Evolutionary conservation across 2,888 invertebrate genomes (phyloP).

Genomic region (Alloplasta piceator): DNA sequence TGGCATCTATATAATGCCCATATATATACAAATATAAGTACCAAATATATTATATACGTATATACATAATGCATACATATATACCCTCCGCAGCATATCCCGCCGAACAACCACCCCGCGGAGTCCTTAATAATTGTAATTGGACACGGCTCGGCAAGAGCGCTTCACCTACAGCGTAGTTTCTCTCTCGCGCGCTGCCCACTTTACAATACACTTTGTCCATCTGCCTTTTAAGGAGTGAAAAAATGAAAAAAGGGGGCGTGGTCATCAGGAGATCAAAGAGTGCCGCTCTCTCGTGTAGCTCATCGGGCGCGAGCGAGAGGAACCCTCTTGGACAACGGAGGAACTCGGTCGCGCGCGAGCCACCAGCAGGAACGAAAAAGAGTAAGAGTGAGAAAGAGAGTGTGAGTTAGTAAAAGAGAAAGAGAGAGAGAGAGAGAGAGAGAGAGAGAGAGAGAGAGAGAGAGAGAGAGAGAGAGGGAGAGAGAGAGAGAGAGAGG

Average conservation of each 20-base stretch:
- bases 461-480: constrained; percentile 10
- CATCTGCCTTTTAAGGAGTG: constrained; percentile 84
- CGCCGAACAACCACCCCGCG: constrained; percentile 66
- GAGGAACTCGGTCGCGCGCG: constrained; percentile 47
- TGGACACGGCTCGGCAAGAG: constrained; percentile 79
- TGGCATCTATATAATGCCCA: constrained; percentile 4
- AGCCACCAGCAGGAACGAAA: constrained; percentile 13
- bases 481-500: constrained; percentile 46
- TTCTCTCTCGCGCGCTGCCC: constrained; percentile 78
- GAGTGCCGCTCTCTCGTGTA: constrained; percentile 76
- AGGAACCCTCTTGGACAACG: constrained; percentile 49
- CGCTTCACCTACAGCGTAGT: constrained; percentile 72
- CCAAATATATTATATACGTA: no score
- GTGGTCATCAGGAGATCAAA: constrained; percentile 82
- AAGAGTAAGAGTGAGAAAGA: constrained; percentile 69
- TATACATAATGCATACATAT: not conserved
- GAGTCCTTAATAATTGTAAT: constrained; percentile 83
- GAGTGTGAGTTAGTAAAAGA: constrained; percentile 50
- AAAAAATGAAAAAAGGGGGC: constrained; percentile 83
- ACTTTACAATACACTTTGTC: constrained; percentile 84
- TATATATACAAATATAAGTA: not conserved
- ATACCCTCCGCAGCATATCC: constrained; percentile 58
- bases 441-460: constrained; percentile 26
- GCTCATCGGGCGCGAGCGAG: constrained; percentile 45
- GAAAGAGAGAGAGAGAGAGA: constrained; percentile 44